Percentiles rank a stretch among this genome's conserved stretches.
Evolutionary conservation across 2,113 vertebrate genomes (phyloP).

Genomic region (Hyperopisus bebe): DNA sequence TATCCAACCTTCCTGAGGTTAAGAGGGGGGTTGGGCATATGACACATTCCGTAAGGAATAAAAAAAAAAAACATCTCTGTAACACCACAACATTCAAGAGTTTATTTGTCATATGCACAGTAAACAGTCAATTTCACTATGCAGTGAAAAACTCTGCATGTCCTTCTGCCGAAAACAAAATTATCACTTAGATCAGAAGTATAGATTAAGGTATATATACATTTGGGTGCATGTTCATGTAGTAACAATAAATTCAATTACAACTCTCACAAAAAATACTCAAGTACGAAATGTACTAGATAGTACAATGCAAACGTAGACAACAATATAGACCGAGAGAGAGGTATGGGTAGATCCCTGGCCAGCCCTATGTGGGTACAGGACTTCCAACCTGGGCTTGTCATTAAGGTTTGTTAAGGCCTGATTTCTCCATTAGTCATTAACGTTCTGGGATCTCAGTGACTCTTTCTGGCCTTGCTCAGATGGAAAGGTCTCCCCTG

Average conservation of each 20-base stretch:
- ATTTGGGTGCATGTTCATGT: neutral
- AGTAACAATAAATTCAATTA: neutral
- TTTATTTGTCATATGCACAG: neutral
- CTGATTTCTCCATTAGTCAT: neutral
- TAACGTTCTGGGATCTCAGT: neutral
- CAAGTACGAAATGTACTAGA: neutral
- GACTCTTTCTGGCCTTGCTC: neutral
- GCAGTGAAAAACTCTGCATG: neutral
- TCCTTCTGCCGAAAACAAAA: neutral
- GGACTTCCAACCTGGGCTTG: neutral
- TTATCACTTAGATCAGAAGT: neutral
- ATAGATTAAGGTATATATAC: neutral
- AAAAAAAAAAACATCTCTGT: neutral
- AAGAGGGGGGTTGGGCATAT: neutral
- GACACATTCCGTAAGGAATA: neutral
- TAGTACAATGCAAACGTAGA: neutral
- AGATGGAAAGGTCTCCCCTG: neutral
- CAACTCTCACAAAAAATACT: neutral
- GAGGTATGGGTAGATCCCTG: neutral
- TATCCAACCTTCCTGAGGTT: neutral
- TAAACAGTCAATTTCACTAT: neutral
- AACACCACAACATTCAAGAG: neutral
- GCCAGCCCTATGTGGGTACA: neutral
- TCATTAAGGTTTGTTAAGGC: neutral
- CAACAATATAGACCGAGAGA: neutral